Evolutionary conservation across 2,113 vertebrate genomes (phyloP), one percentile per base, ranked within the genome.

Genomic region (Pachyramphus minor): DNA sequence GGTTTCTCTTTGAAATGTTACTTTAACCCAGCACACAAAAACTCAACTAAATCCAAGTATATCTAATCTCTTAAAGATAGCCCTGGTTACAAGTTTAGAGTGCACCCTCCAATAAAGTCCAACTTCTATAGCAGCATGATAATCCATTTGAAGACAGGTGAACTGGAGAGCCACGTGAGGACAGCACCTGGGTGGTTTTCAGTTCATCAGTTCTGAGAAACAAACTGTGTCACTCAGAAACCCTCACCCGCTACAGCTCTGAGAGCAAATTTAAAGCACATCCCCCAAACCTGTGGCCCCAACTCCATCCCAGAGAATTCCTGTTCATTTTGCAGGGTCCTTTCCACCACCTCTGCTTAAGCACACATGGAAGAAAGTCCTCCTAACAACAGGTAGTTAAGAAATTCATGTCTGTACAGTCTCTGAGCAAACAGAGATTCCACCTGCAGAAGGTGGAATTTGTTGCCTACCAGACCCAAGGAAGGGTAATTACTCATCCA

Each of bases 171-270:
- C 71, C 95, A 88, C 30, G 35, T 76, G 83, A 96, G 94, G 96
- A 92, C 74, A 96, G 79, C 81, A 93, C 67, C 72, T 91, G 84
- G 77, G 71, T 84, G 60, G 76, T 80, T 78, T 87, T 89, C 83
- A 94, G 56, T 49, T 94, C 76, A 23, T 93, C 96, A 97, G 23
- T 82, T 89, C 56, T 42, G 53, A 56, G 82, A 95, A 96, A 96
- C 95, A 91, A 97, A 93, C 75, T 66, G 52, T 25, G 86, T 87
- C 96, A 59, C 76, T 77, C 82, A 66, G 86, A 94, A 97, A 97
- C 92, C 82, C 91, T 89, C 37, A 85, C 41, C 92, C 64, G 53
- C 12, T 11, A 16, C 64, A 92, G 84, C 77, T 66, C 73, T 30
- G 18, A 93, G 78, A 96, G 74, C 63, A 87, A 90, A 44, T 83